Percentiles rank a stretch among this genome's conserved stretches.
phyloP scores from a whole-genome alignment of 2,888 invertebrate genomes.

The Ecliptopera silaceata region DNA sequence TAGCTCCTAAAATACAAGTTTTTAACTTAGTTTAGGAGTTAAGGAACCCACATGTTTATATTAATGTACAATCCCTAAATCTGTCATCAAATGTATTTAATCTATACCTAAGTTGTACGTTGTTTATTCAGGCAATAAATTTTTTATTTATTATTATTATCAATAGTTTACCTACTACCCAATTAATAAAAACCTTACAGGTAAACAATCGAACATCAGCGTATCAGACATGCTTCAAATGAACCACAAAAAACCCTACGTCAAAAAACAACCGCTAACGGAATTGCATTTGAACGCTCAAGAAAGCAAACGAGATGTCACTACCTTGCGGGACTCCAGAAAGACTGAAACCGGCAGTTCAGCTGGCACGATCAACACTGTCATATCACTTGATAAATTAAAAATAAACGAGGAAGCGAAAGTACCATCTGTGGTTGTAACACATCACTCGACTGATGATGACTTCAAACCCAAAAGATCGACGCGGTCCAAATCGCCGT shows the following conservation, averaged over 20 bases:
- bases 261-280: slow-evolving; percentile 58
- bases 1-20: no score
- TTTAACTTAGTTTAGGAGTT: no score
- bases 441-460: slow-evolving; percentile 40
- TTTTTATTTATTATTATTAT: no score
- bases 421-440: slow-evolving; percentile 53
- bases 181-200: no score
- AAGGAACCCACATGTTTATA: no score
- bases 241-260: slow-evolving; percentile 47
- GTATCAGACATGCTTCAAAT: slow-evolving; percentile 64
- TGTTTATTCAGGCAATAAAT: no score
- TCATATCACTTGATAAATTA: slow-evolving; percentile 55
- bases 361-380: slow-evolving; percentile 61
- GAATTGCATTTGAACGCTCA: slow-evolving; percentile 62
- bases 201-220: slow-evolving; percentile 67
- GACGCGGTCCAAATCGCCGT: slow-evolving; percentile 63
- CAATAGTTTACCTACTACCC: no score
- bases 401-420: slow-evolving; percentile 43
- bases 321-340: slow-evolving; percentile 57
- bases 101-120: no score
- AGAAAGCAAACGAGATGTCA: slow-evolving; percentile 50
- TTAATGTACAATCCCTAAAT: no score
- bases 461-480: slow-evolving; percentile 38
- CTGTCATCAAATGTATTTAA: no score
- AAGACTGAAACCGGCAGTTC: slow-evolving; percentile 61